phyloP scores from a whole-genome alignment of 2,888 invertebrate species.

The Charanyca ferruginea region DNA sequence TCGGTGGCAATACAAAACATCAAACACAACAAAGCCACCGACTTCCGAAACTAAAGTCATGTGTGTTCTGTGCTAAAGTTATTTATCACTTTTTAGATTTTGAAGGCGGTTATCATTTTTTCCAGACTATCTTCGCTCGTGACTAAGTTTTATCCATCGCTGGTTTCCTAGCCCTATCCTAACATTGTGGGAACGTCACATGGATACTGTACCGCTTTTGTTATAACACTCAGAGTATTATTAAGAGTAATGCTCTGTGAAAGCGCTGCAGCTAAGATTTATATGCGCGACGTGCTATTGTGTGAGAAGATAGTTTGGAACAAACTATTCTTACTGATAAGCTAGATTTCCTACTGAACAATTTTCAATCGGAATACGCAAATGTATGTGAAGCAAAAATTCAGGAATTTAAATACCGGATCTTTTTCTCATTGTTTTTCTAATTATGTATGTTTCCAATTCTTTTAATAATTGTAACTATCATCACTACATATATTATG shows the following conservation, averaged over 20 bases:
- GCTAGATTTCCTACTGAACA: background rate
- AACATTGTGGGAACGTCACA: slow-evolving; percentile 72
- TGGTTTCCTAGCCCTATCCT: slow-evolving; percentile 24
- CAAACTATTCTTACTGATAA: slow-evolving; percentile 19
- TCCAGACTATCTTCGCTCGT: background rate
- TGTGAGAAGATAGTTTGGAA: slow-evolving; percentile 57
- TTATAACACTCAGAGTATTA: slow-evolving; percentile 67
- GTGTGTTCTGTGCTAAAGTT: too few species aligned
- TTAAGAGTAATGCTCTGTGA: slow-evolving; percentile 76
- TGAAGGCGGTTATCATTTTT: too few species aligned
- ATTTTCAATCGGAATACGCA: slow-evolving; percentile 1
- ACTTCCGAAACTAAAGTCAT: too few species aligned
- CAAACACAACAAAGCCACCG: too few species aligned
- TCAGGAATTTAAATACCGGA: too few species aligned
- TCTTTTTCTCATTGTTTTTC: background rate
- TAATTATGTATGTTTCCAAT: background rate
- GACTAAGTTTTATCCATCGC: slow-evolving; percentile 12
- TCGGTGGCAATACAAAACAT: too few species aligned
- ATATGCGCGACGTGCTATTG: slow-evolving; percentile 60
- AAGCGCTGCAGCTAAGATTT: slow-evolving; percentile 65
- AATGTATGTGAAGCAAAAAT: background rate
- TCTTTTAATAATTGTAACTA: too few species aligned
- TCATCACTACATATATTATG: too few species aligned
- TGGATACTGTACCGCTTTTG: slow-evolving; percentile 61
- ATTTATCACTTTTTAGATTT: too few species aligned